Percentiles rank a stretch among this genome's conserved stretches.
Conservation (phyloP, 2,888 invertebrate genomes). For the Stramonita haemastoma region DNA sequence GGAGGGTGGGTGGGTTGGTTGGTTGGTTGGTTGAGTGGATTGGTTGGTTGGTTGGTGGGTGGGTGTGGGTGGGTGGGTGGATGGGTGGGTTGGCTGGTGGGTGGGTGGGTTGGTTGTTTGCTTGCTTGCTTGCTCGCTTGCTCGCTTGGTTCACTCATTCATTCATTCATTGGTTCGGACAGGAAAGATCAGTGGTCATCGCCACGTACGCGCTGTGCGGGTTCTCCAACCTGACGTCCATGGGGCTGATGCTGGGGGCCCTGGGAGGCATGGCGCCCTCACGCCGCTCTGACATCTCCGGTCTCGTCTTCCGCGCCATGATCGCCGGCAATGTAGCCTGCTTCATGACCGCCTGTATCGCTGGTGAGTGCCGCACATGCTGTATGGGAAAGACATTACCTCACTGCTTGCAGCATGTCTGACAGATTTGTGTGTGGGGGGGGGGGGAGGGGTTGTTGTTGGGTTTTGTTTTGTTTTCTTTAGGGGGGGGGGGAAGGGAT, state of each 20-base stretch:
- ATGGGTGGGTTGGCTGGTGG: not conserved
- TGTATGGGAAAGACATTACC: too few species aligned
- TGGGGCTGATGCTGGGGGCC: constrained; percentile 70
- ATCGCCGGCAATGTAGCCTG: constrained; percentile 76
- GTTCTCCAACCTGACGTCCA: constrained; percentile 72
- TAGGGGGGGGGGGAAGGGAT: too few species aligned
- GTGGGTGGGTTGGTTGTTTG: not conserved
- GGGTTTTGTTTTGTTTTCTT: too few species aligned
- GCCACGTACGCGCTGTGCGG: constrained; percentile 75
- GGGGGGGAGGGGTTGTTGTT: too few species aligned
- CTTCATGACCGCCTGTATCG: constrained; percentile 76
- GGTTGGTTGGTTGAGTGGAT: not conserved
- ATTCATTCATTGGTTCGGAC: not conserved
- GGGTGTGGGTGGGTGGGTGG: too few species aligned
- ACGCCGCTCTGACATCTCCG: constrained; percentile 63
- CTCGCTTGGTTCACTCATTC: not conserved
- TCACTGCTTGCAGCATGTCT: too few species aligned
- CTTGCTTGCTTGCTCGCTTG: too few species aligned
- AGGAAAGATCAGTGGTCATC: constrained; percentile 69
- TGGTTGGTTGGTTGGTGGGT: too few species aligned
- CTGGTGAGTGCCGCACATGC: constrained; percentile 59
- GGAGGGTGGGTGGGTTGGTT: too few species aligned
- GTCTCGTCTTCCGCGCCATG: constrained; percentile 72
- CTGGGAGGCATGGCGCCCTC: constrained; percentile 70
- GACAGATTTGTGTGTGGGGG: too few species aligned